Percentiles rank a stretch among this genome's conserved stretches.
Evolutionary conservation across 2,113 vertebrate genomes (phyloP).

Genomic region (Capreolus pygargus): DNA sequence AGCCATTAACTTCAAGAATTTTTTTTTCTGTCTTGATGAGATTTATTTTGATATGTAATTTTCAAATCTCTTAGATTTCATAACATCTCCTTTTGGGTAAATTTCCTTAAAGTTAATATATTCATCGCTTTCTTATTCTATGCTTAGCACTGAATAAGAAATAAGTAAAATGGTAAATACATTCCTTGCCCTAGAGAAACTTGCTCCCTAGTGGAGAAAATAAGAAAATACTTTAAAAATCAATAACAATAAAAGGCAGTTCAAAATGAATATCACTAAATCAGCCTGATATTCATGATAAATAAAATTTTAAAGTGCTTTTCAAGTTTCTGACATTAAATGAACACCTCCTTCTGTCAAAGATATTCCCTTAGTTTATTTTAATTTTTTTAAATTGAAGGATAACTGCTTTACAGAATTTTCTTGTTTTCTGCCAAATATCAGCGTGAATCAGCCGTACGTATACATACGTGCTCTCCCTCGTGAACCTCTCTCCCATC

Average conservation of each 20-base stretch:
- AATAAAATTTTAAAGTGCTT: background rate
- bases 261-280: background rate
- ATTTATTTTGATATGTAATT: slow-evolving; percentile 47
- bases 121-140: background rate
- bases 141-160: slow-evolving; percentile 44
- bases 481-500: background rate
- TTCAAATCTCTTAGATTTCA: slow-evolving; percentile 3
- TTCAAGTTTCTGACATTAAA: background rate
- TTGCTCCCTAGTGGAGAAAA: slow-evolving; percentile 10
- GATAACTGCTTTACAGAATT: background rate
- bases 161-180: slow-evolving; percentile 35
- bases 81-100: slow-evolving; percentile 27
- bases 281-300: background rate
- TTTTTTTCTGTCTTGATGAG: slow-evolving; percentile 8
- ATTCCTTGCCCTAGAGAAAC: slow-evolving; percentile 23
- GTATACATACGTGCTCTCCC: background rate
- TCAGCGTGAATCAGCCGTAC: background rate
- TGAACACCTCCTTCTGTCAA: background rate
- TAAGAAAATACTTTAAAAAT: slow-evolving; percentile 40
- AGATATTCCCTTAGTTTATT: background rate
- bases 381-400: background rate
- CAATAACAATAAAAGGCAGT: background rate
- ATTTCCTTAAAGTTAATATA: slow-evolving; percentile 52
- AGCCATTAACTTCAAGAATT: background rate
- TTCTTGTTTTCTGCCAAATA: background rate